Base-by-base conservation (phyloP, 92 coral and sea anemone species). In the Montipora capitata region DNA sequence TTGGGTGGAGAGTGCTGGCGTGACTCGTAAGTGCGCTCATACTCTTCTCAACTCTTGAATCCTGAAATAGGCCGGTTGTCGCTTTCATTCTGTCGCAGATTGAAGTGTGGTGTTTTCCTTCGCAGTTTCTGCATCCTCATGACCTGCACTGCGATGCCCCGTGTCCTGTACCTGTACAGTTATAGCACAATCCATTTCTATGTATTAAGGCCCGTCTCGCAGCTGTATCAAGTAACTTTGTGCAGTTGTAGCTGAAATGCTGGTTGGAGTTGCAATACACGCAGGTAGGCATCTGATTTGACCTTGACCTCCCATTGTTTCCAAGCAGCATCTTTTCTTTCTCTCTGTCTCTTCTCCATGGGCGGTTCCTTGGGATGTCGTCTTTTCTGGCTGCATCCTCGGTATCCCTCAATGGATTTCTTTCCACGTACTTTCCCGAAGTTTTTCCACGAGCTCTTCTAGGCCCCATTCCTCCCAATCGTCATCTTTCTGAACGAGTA, bases 391-490 rank as follows among this genome's bases (percentile, higher is more conserved):
- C 48, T 16, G 39, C 2, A 49, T 75, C 9, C 58, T n/a, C 74
- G 84, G 38, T 44, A 14, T 65, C 82, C 17, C 64, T 65, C 38
- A 58, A 63, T 0, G 90, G 94, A 40, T 78, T 90, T 61, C 87
- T 78, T 20, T 90, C 75, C 45, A 84, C 86, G 76, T 88, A 93
- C 59, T 70, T 93, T n/a, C n/a, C 38, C 86, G 57, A 9, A 86
- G 69, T 59, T 87, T 86, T 17, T 82, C 94, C 5, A 87, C 87
- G 12, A 90, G 94, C n/a, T 86, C 76, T 44, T 86, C 87, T 42
- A 87, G 51, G 2, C 80, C 70, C 92, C 87, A 86, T n/a, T 78
- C 78, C 76, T 89, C 85, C 95, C 94, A 93, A 20, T 93, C 58
- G 85, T 90, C 92, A 45, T 93, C 91, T 49, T 86, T 82, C 42